These are phyloP conservation scores for Hydrophis major DNA, from an alignment of 2,797 vertebrate genomes.

Conservation along the genomic window DNA sequence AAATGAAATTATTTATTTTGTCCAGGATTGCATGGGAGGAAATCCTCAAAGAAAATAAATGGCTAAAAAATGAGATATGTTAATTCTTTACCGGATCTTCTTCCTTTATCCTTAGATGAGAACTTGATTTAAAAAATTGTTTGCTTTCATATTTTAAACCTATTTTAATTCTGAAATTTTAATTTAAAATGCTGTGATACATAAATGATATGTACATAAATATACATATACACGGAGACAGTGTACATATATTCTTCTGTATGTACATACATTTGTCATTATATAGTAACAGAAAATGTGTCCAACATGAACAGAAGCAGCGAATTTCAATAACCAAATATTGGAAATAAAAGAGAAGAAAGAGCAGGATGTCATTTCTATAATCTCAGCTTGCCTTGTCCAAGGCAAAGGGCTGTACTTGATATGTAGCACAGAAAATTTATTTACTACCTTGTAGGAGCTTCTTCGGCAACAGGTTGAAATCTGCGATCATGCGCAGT, in stretches of 20 bases:
- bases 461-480: too few relatives aligned
- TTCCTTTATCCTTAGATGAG: not conserved
- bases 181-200: conserved; percentile 5
- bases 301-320: not conserved
- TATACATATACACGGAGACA: not conserved
- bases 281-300: not conserved
- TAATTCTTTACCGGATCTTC: not conserved
- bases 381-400: not conserved
- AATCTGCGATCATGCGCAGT: too few relatives aligned
- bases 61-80: not conserved
- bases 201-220: not conserved
- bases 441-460: not conserved
- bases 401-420: not conserved
- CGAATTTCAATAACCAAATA: not conserved
- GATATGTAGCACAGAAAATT: not conserved
- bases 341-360: not conserved
- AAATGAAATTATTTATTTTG: not conserved
- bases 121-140: not conserved
- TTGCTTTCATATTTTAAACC: not conserved
- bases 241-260: not conserved
- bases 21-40: not conserved
- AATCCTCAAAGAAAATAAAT: not conserved
- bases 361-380: not conserved
- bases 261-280: not conserved
- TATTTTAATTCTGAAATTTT: not conserved